A percentile compares a stretch with the other conserved stretches of the same genome.
phyloP scores from a whole-genome alignment of 1,140 invertebrate genomes.

The Formica selysi region DNA sequence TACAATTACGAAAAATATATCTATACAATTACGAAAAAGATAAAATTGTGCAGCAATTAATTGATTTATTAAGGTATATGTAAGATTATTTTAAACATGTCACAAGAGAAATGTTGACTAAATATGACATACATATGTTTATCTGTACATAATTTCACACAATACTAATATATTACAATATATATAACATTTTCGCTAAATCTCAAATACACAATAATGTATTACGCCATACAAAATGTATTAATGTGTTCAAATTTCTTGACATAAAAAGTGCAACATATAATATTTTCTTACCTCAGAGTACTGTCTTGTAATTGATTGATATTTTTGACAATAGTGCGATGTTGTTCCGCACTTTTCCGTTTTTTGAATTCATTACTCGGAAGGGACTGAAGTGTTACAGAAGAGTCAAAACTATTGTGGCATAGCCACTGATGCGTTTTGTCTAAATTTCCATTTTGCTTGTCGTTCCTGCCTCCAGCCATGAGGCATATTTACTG shows the following conservation, averaged over 20 bases:
- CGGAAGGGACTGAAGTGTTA: conserved; percentile 64
- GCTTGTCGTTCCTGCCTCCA: conserved; percentile 81
- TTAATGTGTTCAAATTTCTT: conserved; percentile 29
- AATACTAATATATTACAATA: background rate
- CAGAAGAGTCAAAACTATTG: conserved; percentile 72
- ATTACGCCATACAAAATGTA: background rate
- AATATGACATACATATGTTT: no score
- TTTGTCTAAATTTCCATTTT: conserved; percentile 83
- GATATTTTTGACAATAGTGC: conserved; percentile 76
- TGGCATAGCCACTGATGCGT: conserved; percentile 73
- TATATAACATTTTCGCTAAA: background rate
- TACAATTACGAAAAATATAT: background rate
- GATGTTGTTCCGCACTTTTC: conserved; percentile 73
- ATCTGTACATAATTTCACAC: background rate
- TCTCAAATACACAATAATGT: background rate
- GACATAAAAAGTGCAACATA: background rate
- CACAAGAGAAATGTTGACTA: no score
- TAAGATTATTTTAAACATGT: conserved; percentile 14
- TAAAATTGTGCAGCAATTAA: conserved; percentile 22
- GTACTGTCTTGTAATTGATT: conserved; percentile 79
- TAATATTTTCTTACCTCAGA: conserved; percentile 77
- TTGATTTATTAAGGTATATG: conserved; percentile 1
- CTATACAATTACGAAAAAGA: conserved; percentile 6
- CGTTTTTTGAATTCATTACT: conserved; percentile 78
- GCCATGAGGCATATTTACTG: conserved; percentile 85